Evolutionary conservation across 2,888 invertebrate species (phyloP).

Genomic region (Elegia similella): DNA sequence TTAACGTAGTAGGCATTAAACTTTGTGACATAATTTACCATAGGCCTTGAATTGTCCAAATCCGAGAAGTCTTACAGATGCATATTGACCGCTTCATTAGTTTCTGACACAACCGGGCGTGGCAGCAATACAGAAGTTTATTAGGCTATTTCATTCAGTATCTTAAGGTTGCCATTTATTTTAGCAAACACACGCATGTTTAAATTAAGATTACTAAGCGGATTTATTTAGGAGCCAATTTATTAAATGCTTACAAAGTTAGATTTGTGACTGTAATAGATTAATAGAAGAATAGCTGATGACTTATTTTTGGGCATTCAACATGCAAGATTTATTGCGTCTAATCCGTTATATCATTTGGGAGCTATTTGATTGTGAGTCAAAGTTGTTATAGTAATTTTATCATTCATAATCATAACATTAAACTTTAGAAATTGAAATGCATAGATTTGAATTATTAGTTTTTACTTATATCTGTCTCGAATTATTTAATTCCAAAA

Average conservation of each 20-base stretch:
- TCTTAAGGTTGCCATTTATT: not conserved
- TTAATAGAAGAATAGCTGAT: not conserved
- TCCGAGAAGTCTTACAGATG: not conserved
- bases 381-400: no score
- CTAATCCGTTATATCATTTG: not conserved
- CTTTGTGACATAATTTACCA: not conserved
- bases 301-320: not conserved
- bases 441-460: not conserved
- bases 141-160: not conserved
- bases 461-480: not conserved
- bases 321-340: not conserved
- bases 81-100: conserved; percentile 6
- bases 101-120: conserved; percentile 8
- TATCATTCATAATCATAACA: no score
- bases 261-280: not conserved
- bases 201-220: not conserved
- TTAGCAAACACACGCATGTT: not conserved
- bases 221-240: not conserved
- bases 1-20: not conserved
- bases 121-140: not conserved
- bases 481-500: not conserved
- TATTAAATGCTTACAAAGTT: not conserved
- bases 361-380: not conserved
- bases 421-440: not conserved
- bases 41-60: not conserved